These are phyloP conservation scores for Agriopis aurantiaria DNA, from an alignment of 2,888 invertebrate genomes.

Conservation along the genomic window DNA sequence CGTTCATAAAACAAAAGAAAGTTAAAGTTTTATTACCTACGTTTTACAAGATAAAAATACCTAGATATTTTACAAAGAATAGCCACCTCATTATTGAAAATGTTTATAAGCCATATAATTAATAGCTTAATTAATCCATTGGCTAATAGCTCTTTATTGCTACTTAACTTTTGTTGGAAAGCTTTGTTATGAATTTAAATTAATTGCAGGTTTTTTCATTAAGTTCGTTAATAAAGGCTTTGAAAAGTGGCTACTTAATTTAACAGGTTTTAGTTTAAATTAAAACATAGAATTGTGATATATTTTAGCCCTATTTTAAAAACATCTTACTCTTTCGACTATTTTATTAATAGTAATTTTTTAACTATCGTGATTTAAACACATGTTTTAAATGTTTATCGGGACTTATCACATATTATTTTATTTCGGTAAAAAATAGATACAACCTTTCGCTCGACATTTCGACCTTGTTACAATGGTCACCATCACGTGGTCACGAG, in stretches of 20 bases:
- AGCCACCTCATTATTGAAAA: not conserved
- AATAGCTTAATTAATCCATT: conserved; percentile 12
- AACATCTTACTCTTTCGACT: no score
- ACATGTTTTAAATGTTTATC: no score
- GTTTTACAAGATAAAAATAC: not conserved
- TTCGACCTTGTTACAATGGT: no score
- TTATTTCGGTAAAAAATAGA: no score
- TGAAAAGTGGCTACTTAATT: not conserved
- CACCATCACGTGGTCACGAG: no score
- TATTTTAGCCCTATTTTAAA: no score
- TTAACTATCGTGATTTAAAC: no score
- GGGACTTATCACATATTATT: no score
- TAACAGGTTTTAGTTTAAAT: not conserved
- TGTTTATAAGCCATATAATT: not conserved
- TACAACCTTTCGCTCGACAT: no score
- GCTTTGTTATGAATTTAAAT: conserved; percentile 5
- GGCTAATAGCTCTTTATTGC: conserved; percentile 4
- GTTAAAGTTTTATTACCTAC: not conserved
- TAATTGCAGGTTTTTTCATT: conserved; percentile 4
- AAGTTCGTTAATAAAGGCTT: conserved; percentile 5
- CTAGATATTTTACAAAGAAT: not conserved
- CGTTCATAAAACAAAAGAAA: no score
- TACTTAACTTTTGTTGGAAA: conserved; percentile 16
- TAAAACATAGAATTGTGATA: no score
- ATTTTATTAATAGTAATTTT: no score